A percentile compares a stretch with the other conserved stretches of the same genome.
Evolutionary conservation across 1,140 invertebrate species (phyloP).

Genomic region (Oedothorax gibbosus): DNA sequence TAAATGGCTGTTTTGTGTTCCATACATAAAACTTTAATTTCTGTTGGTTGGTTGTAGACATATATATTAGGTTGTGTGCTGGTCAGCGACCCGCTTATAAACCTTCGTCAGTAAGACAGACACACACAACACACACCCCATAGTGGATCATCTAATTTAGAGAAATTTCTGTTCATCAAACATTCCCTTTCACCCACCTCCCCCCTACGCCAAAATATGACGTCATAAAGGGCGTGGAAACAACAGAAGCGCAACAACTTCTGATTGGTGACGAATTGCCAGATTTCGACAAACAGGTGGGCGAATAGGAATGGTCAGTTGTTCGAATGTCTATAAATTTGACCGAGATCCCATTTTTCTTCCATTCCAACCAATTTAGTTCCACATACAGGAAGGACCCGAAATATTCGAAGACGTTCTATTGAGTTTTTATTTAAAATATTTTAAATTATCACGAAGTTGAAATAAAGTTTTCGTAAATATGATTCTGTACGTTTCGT

Average conservation of each 20-base stretch:
- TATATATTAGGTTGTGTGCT: no score
- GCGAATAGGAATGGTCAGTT: constrained; percentile 17
- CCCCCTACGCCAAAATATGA: constrained; percentile 3
- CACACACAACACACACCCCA: no score
- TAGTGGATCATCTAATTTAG: no score
- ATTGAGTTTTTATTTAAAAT: no score
- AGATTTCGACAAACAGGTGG: constrained; percentile 37
- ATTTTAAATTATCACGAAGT: not conserved
- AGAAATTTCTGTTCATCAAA: no score
- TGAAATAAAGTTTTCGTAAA: not conserved
- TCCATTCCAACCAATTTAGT: constrained; percentile 21
- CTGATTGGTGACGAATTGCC: constrained; percentile 13
- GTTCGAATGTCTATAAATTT: constrained; percentile 40
- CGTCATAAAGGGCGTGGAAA: constrained; percentile 28
- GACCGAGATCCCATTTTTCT: constrained; percentile 16
- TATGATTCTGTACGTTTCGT: constrained; percentile 13
- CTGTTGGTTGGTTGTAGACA: no score
- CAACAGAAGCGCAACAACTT: constrained; percentile 15
- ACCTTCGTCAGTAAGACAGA: no score
- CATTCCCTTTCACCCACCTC: no score
- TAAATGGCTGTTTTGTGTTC: no score
- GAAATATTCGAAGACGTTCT: no score
- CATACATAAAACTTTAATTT: no score
- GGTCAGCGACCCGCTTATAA: no score
- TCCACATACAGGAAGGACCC: not conserved